Evolutionary conservation across 2,888 invertebrate species (phyloP).

Genomic region (Lasioglossum zephyrum): DNA sequence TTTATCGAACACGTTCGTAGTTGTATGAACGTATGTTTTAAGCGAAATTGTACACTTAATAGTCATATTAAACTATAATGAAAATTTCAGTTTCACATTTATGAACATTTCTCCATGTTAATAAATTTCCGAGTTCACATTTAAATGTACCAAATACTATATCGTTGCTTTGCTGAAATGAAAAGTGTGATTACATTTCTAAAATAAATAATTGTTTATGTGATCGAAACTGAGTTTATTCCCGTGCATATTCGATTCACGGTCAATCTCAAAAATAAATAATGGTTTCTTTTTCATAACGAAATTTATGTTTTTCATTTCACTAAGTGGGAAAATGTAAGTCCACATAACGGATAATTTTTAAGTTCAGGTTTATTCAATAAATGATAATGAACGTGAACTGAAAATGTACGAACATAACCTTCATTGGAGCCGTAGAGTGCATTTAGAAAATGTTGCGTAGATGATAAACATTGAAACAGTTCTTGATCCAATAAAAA

Average conservation of each 20-base stretch:
- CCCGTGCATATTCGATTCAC: neutral
- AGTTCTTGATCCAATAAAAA: neutral
- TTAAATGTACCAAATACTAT: neutral
- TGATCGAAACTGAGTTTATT: neutral
- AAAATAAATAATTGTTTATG: neutral
- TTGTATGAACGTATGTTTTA: neutral
- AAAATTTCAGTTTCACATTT: slow-evolving; percentile 11
- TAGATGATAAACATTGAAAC: neutral
- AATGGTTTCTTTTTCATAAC: neutral
- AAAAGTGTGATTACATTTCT: neutral
- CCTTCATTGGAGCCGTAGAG: neutral
- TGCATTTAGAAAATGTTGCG: neutral
- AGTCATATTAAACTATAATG: neutral
- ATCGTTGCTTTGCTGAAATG: neutral
- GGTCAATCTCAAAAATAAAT: neutral
- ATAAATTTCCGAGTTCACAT: neutral
- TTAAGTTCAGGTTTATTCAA: neutral
- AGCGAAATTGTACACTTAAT: slow-evolving; percentile 27
- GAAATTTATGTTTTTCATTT: neutral
- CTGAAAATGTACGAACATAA: slow-evolving; percentile 8
- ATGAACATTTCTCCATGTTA: neutral
- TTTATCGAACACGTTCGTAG: neutral
- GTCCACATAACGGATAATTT: neutral
- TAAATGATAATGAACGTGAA: neutral
- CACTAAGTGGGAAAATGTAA: neutral